Percentiles rank a stretch among this genome's conserved stretches.
Evolutionary conservation across 2,797 vertebrate genomes (phyloP).

Genomic region (Pangasius sanitwongsei): DNA sequence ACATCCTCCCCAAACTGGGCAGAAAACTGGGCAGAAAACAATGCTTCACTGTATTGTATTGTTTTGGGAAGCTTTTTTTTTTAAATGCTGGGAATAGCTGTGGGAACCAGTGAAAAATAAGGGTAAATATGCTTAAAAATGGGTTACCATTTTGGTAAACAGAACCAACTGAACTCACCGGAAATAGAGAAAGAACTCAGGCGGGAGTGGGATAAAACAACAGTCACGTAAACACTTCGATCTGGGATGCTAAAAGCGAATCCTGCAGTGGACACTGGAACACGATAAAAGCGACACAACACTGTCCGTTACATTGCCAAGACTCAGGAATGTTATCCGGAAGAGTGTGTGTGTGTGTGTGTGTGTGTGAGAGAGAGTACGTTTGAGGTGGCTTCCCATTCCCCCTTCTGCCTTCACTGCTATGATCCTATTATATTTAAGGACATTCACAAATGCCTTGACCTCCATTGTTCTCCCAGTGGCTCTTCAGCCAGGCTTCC

Average conservation of each 20-base stretch:
- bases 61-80: too few relatives aligned
- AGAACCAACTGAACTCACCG: not conserved
- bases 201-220: not conserved
- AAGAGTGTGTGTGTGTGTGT: not conserved
- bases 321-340: slow-evolving; percentile 17
- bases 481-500: slow-evolving; percentile 35
- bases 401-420: slow-evolving; percentile 49
- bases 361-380: not conserved
- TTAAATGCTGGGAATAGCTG: not conserved
- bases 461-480: slow-evolving; percentile 40
- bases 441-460: slow-evolving; percentile 32
- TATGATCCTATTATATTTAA: slow-evolving; percentile 46
- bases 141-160: not conserved
- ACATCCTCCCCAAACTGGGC: not conserved
- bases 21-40: not conserved
- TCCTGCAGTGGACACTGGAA: slow-evolving; percentile 30
- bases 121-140: not conserved
- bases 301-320: not conserved
- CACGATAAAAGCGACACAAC: not conserved
- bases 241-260: not conserved
- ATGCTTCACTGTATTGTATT: not conserved
- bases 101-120: not conserved
- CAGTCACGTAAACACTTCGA: not conserved
- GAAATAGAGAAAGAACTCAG: not conserved
- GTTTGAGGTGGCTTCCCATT: slow-evolving; percentile 65